These are phyloP conservation scores for Epinotia demarniana DNA, from an alignment of 2,888 invertebrate genomes.

Conservation along the genomic window DNA sequence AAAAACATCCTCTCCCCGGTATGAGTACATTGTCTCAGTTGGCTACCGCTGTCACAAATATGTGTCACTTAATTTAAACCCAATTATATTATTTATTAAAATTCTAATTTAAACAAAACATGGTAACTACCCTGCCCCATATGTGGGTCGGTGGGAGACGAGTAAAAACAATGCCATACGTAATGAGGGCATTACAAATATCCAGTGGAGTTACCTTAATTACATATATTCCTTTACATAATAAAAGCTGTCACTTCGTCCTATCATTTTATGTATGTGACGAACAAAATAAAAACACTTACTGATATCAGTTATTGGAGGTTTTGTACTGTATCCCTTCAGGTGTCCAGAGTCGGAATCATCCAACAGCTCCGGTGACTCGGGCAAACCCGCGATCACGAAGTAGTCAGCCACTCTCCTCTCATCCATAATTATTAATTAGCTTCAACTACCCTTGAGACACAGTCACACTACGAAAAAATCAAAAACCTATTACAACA, in stretches of 20 bases:
- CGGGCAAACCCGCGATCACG: conserved; percentile 97
- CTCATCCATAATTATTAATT: conserved; percentile 88
- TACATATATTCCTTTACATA: no score
- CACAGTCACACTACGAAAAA: conserved; percentile 53
- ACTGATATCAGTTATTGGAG: conserved; percentile 98
- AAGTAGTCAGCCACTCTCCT: conserved; percentile 98
- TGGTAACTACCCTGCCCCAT: no score
- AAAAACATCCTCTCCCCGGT: no score
- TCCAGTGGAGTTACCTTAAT: no score
- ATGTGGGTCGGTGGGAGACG: no score
- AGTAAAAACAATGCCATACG: not conserved
- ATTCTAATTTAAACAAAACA: no score
- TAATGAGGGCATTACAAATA: not conserved
- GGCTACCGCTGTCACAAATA: no score
- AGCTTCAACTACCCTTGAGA: conserved; percentile 49
- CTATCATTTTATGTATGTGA: no score
- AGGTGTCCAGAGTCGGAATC: conserved; percentile 93
- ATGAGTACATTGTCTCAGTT: no score
- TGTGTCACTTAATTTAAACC: no score
- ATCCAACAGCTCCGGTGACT: conserved; percentile 90
- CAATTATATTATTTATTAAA: no score
- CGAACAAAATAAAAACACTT: conserved; percentile 55
- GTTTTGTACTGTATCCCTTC: conserved; percentile 91
- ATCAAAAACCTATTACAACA: conserved; percentile 50
- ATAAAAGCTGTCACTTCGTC: no score